Evolutionary conservation across 2,888 invertebrate genomes (phyloP).

Genomic region (Sesia bembeciformis): DNA sequence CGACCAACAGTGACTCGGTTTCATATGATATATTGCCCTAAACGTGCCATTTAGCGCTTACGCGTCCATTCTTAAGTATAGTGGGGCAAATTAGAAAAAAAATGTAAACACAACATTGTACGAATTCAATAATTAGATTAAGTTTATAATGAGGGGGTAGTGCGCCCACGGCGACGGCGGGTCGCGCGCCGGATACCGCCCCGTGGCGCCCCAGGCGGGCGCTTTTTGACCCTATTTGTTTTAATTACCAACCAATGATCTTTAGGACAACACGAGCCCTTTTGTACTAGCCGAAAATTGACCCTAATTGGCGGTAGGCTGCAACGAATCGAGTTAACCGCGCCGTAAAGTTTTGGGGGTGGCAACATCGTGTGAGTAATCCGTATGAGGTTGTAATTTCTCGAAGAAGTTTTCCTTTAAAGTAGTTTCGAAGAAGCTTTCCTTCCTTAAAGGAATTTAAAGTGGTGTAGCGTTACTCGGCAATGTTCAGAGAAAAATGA

Average conservation of each 20-base stretch:
- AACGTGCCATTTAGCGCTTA: constrained; percentile 74
- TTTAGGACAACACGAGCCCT: constrained; percentile 58
- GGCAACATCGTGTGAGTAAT: no score
- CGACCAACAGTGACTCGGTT: constrained; percentile 57
- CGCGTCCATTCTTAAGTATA: constrained; percentile 68
- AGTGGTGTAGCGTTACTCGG: no score
- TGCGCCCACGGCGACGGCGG: constrained; percentile 55
- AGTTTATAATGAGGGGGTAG: constrained; percentile 68
- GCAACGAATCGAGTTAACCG: constrained; percentile 31
- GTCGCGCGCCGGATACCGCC: constrained; percentile 49
- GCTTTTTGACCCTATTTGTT: constrained; percentile 71
- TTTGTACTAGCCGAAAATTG: constrained; percentile 63
- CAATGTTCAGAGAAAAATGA: no score
- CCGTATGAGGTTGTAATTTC: no score
- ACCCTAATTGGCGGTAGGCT: constrained; percentile 56
- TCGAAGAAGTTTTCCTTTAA: no score
- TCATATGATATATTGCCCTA: constrained; percentile 66
- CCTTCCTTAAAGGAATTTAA: no score
- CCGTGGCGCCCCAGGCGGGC: constrained; percentile 67
- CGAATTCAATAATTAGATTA: constrained; percentile 75
- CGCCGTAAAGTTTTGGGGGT: neutral
- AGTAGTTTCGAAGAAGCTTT: no score
- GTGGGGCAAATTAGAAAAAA: constrained; percentile 69
- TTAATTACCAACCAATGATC: constrained; percentile 68
- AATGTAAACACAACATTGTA: constrained; percentile 74